Percentiles rank a stretch among this genome's conserved stretches.
Evolutionary conservation across 2,888 invertebrate genomes (phyloP).

Genomic region (Gastrophysa polygoni): DNA sequence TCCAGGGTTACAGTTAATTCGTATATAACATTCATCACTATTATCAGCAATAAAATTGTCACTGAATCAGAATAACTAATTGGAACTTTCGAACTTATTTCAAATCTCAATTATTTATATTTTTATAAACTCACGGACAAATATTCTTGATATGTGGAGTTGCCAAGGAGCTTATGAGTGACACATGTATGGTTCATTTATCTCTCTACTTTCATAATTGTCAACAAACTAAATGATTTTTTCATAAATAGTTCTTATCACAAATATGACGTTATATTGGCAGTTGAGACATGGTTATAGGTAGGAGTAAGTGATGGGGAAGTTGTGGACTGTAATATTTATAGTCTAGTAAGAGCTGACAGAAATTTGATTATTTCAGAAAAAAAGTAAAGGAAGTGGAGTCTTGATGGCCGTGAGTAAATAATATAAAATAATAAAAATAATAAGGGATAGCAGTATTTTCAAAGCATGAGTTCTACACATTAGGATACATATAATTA

Average conservation of each 20-base stretch:
- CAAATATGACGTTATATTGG: conserved; percentile 2
- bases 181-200: conserved; percentile 2
- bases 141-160: neutral
- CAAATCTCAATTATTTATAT: too few species aligned
- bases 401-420: conserved; percentile 1
- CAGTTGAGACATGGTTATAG: conserved; percentile 2
- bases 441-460: neutral
- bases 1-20: too few species aligned
- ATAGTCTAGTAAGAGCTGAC: neutral
- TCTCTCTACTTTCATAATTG: conserved; percentile 3
- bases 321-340: conserved; percentile 4
- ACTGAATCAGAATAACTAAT: too few species aligned
- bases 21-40: too few species aligned
- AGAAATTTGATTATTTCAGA: neutral
- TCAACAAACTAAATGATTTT: neutral
- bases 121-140: too few species aligned
- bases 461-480: neutral
- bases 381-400: too few species aligned
- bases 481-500: neutral
- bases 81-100: too few species aligned
- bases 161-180: neutral
- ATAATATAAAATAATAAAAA: neutral
- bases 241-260: conserved; percentile 2
- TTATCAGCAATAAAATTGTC: too few species aligned
- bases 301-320: neutral